Base-by-base conservation (phyloP, 2,797 vertebrate species). In the Apodemus agrarius region DNA sequence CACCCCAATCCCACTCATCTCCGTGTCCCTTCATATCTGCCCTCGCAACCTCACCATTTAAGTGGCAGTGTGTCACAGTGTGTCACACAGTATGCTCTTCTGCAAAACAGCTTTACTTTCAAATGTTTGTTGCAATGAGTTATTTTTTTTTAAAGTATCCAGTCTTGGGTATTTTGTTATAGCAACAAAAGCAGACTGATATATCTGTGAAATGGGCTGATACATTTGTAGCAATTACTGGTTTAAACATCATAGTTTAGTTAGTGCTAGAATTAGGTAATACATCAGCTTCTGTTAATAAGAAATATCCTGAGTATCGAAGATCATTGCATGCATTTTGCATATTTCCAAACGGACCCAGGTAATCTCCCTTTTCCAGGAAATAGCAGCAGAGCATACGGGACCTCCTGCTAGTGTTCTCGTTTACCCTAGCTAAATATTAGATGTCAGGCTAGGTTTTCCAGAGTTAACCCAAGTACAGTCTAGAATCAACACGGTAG, bases 401-500 rank as follows among this genome's bases (percentile, higher is more conserved):
- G 81, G n/a, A 34, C 46, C 54, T 95, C 34, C 94, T 87, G 34
- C 40, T 12, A 52, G 21, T 26, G 6, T 91, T 63, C 90, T 94
- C 34, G 63, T 72, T 95, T 83, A 37, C 37, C 52, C 83, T 11
- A 46, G 40, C 52, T 52, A 75, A 89, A 21, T 65, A 90, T 94
- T 83, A 91, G 86, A 74, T 85, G 93, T 92, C 43, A 67, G 74
- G 90, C 74, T 90, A 24, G 40, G 69, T 31, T 94, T 97, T 37
- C 16, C 37, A 95, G 65, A 92, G 57, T 69, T 93, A 89, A 95
- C 31, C 29, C 69, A 97, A 92, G 82, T 94, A 81, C 81, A 81
- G 84, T 49, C n/a, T 84, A 49, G 57, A 93, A 72, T 87, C 85
- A 91, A 80, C 88, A 84, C 52, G 76, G 88, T 2, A 90, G 67